phyloP scores from a whole-genome alignment of 2,797 vertebrate genomes.

The Enteromius viviparus region DNA sequence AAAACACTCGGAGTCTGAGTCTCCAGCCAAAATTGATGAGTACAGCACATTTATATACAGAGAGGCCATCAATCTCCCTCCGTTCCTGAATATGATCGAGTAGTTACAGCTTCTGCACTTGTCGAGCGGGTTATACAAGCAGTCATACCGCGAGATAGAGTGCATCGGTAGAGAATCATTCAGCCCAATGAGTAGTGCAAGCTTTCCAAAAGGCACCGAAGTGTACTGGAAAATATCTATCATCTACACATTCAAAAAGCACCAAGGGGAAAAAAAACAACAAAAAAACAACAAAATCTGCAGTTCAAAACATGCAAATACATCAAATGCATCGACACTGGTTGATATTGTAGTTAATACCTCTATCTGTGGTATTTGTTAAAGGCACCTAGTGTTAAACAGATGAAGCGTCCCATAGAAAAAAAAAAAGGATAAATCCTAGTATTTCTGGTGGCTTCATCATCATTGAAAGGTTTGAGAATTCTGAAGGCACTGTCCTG shows the following conservation, averaged over 20 bases:
- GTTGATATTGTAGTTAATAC: background rate
- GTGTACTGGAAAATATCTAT: conserved; percentile 19
- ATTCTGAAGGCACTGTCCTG: conserved; percentile 18
- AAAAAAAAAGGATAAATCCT: background rate
- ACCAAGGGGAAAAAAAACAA: background rate
- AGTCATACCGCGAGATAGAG: conserved; percentile 8
- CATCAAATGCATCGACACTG: background rate
- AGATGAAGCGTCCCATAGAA: background rate
- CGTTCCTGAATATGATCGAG: conserved; percentile 24
- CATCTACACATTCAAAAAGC: background rate
- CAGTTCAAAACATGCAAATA: conserved; percentile 30
- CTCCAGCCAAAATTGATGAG: conserved; percentile 33
- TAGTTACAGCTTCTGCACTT: background rate
- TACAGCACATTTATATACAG: conserved; percentile 23
- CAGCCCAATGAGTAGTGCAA: conserved; percentile 29
- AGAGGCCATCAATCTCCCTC: conserved; percentile 18
- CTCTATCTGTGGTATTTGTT: background rate
- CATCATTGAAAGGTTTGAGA: background rate
- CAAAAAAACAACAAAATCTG: background rate
- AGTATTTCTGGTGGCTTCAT: background rate
- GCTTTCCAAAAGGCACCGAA: conserved; percentile 38
- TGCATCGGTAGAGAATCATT: conserved; percentile 14
- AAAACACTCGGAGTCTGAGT: background rate
- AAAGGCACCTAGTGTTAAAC: conserved; percentile 29
- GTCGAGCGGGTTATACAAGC: background rate